phyloP scores from a whole-genome alignment of 2,888 invertebrate species.

The Danaus chrysippus region DNA sequence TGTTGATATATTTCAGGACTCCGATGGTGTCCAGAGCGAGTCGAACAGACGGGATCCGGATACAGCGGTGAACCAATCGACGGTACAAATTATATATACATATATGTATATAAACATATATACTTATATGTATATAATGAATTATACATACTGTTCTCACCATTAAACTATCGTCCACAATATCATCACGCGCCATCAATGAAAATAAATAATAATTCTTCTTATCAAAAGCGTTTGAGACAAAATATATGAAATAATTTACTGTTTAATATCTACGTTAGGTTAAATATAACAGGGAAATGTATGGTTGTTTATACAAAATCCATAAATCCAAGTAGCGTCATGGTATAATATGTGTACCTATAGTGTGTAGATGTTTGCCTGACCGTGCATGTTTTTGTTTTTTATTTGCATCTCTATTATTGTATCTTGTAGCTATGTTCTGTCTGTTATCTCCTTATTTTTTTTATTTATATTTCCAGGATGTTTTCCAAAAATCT shows the following conservation, averaged over 20 bases:
- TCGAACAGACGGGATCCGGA: constrained; percentile 61
- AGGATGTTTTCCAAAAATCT: constrained; percentile 61
- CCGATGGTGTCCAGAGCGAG: constrained; percentile 61
- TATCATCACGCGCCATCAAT: constrained; percentile 3
- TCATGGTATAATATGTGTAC: constrained; percentile 6
- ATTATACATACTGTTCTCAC: background rate
- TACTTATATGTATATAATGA: background rate
- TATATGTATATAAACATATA: too few species aligned
- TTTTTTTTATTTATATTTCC: constrained; percentile 41
- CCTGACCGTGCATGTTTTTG: constrained; percentile 43
- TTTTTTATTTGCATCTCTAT: constrained; percentile 43
- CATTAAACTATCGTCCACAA: constrained; percentile 1
- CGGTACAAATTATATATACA: constrained; percentile 45
- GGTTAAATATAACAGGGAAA: too few species aligned
- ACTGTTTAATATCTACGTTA: background rate
- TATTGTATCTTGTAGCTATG: constrained; percentile 22
- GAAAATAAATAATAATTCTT: constrained; percentile 6
- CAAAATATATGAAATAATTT: background rate
- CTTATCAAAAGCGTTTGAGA: background rate
- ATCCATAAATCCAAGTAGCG: too few species aligned
- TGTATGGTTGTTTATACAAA: too few species aligned
- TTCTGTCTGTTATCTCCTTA: constrained; percentile 23
- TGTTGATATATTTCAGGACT: constrained; percentile 68
- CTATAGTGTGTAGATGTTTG: constrained; percentile 12
- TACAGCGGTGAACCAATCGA: constrained; percentile 48